Base-by-base conservation (phyloP, 2,888 invertebrate species). In the Dioctria linearis region DNA sequence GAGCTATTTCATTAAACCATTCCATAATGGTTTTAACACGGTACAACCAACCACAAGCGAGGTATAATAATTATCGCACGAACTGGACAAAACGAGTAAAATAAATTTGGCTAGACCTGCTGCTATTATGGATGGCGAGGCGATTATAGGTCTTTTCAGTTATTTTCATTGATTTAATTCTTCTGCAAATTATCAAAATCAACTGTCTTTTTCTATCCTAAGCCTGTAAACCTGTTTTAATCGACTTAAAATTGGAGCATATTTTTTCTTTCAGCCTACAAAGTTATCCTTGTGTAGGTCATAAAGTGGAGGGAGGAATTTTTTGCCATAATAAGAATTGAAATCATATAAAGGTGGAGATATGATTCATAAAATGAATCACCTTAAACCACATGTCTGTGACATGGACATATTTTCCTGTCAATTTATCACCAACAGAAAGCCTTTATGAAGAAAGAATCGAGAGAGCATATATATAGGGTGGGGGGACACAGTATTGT, bases 1-100 rank as follows among this genome's bases (percentile, higher is more conserved):
- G 69, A 51, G 9, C 39, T 37, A 54, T 69, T 51, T 69, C 37
- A 69, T 37, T 69, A 69, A 69, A 69, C 69, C 51, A 39, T 39
- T 46, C 8, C 49, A 49, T 39, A n/a, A n/a, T 51, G 39, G 49
- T 11, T 49, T 25, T 25, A 25, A 25, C 25, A 25, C 25, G 25
- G 25, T 25, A 69, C 49, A 69, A 51, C 69, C 51, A 46, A 9
- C 51, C 69, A 43, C 69, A 51, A 51, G 49, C 51, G 49, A 49
- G 3, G 25, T 54, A 69, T 37, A 69, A 25, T 25, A 25, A 69
- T 69, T 69, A 69, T 69, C 43, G 40, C 69, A 51, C 37, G 54
- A 11, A 69, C 13, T 69, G 69, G 54, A 54, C 54, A 54, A 54
- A 54, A 54, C 54, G 54, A 54, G 9, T 3, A 11, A 54, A 54